Conservation (phyloP, 2,113 vertebrate genomes). For the Silurus glanis region DNA sequence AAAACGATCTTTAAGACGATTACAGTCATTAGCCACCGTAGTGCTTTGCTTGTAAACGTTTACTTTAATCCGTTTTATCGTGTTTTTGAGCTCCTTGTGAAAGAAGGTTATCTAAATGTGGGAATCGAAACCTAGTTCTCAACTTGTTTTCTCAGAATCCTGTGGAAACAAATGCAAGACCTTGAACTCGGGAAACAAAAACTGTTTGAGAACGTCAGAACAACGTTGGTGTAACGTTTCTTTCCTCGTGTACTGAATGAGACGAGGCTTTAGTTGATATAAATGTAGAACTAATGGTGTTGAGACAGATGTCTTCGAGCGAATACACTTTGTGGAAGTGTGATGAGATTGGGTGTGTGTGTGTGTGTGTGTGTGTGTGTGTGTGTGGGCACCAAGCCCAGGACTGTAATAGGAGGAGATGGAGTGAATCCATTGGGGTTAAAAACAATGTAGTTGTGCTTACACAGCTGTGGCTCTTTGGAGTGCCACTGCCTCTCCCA, state of each 20-base stretch:
- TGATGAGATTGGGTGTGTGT: not conserved
- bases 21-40: not conserved
- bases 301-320: not conserved
- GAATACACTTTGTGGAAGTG: not conserved
- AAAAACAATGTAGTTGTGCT: slow-evolving; percentile 65
- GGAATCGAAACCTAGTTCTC: not conserved
- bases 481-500: slow-evolving; percentile 58
- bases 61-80: not conserved
- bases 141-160: not conserved
- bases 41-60: not conserved
- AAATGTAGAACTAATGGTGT: not conserved
- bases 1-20: not conserved
- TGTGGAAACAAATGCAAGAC: not conserved
- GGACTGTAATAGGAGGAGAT: slow-evolving; percentile 50
- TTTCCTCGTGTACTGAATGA: not conserved
- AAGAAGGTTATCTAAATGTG: not conserved
- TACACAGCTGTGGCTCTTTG: slow-evolving; percentile 72
- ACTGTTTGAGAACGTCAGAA: not conserved
- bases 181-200: not conserved
- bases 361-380: slow-evolving; percentile 31
- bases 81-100: not conserved
- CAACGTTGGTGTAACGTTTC: not conserved
- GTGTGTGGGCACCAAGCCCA: slow-evolving; percentile 47
- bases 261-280: not conserved
- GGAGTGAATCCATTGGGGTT: slow-evolving; percentile 58